Base-by-base conservation (phyloP, 2,888 invertebrate species). In the Tiliacea aurago region DNA sequence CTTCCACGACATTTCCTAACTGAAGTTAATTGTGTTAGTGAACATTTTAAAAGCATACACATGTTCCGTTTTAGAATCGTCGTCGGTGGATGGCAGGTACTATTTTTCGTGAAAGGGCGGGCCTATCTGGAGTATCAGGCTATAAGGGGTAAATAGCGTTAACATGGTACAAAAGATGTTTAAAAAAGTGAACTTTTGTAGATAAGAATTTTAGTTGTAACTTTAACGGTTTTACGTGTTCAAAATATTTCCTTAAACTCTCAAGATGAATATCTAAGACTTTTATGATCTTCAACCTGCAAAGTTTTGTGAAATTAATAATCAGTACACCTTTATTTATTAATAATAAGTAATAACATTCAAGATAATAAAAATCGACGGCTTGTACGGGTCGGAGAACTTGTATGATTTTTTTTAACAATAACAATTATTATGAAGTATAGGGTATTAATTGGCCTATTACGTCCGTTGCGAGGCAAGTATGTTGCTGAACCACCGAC, bases 401-500 rank as follows among this genome's bases (percentile, higher is more conserved):
- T 64, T 53, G 73, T 63, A 23, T 23, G 33, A 10, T 56, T 72
- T 74, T 77, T 81, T 75, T 18, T 51, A 61, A 72, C 72, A 70
- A 69, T 76, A 65, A 73, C 66, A 66, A 75, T 80, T 74, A 74
- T 76, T 80, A 70, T 71, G 49, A 61, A 33, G 51, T 77, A 77
- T 67, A 70, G 47, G 56, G 70, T 68, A 81, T 80, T 85, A 82
- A 85, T 82, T 80, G 75, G 58, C 70, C 71, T 71, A 70, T 78
- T 77, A 84, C 43, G 73, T 55, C 18, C 59, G 58, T 59, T 45
- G 64, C 71, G 23, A 51, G 11, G 84, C 87, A 87, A 90, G 88
- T 87, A 84, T 89, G 90, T 91, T 86, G 87, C 78, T 76, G 77
- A 81, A 85, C 84, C 72, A 83, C 78, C 81, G 86, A 84, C 87